Conservation (phyloP, 2,888 invertebrate species). For the Deroplatys truncata region DNA sequence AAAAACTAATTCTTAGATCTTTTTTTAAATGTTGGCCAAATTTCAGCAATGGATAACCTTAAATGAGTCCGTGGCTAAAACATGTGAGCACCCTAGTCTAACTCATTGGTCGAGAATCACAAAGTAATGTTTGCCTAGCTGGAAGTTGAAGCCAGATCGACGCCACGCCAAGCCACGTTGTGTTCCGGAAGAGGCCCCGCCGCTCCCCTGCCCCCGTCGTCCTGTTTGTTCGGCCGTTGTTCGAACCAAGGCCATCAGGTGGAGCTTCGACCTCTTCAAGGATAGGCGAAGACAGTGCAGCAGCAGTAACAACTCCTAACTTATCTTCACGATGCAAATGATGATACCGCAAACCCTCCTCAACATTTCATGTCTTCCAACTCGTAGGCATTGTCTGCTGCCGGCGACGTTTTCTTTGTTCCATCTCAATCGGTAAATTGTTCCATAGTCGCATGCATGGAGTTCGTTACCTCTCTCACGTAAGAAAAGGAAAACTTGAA, state of each 20-base stretch:
- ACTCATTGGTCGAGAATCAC: neutral
- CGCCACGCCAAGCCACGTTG: neutral
- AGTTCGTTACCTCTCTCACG: too few species aligned
- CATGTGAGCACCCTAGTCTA: too few species aligned
- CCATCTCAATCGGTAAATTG: neutral
- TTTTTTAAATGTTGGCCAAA: too few species aligned
- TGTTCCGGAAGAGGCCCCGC: conserved; percentile 21
- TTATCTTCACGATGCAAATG: neutral
- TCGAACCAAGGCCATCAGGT: conserved; percentile 22
- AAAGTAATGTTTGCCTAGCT: too few species aligned
- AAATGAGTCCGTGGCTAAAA: too few species aligned
- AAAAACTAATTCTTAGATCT: too few species aligned
- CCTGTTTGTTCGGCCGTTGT: conserved; percentile 1
- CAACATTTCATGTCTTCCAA: neutral
- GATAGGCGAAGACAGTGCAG: conserved; percentile 20
- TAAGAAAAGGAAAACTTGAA: too few species aligned
- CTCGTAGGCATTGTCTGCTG: too few species aligned
- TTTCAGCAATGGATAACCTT: too few species aligned
- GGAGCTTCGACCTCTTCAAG: conserved; percentile 26
- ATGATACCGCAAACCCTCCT: neutral
- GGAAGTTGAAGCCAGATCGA: neutral
- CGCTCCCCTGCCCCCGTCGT: neutral
- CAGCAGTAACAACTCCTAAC: neutral
- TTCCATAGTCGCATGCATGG: too few species aligned
- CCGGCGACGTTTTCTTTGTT: neutral